Percentiles rank a stretch among this genome's conserved stretches.
Conservation (phyloP, 1,140 invertebrate genomes). For the Melitaea cinxia region DNA sequence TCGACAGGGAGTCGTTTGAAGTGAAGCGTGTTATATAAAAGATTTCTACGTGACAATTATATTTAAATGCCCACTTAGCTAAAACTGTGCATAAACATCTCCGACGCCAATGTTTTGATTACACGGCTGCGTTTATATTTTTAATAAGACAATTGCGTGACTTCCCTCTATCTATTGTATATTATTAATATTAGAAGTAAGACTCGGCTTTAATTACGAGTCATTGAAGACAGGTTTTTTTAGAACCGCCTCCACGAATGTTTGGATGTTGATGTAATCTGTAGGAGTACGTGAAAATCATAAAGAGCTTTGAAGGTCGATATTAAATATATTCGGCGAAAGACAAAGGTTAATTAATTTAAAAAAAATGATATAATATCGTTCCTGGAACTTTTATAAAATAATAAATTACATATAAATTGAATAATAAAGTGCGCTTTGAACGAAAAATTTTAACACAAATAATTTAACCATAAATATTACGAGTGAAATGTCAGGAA, state of each 20-base stretch:
- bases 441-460: too few relatives aligned
- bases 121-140: conserved; percentile 25
- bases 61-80: conserved; percentile 20
- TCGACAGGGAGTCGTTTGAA: too few relatives aligned
- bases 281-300: conserved; percentile 35
- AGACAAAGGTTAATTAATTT: neutral
- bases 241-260: conserved; percentile 31
- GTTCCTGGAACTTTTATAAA: neutral
- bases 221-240: conserved; percentile 40
- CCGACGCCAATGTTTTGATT: conserved; percentile 18
- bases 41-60: conserved; percentile 2
- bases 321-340: neutral
- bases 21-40: neutral
- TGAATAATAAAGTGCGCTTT: too few relatives aligned
- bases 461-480: too few relatives aligned
- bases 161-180: conserved; percentile 42
- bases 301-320: conserved; percentile 38
- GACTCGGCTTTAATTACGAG: conserved; percentile 29
- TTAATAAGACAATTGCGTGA: conserved; percentile 42
- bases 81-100: neutral
- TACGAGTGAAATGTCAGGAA: too few relatives aligned
- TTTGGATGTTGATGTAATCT: conserved; percentile 42
- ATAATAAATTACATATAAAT: neutral
- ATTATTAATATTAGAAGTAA: conserved; percentile 30
- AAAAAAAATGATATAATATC: too few relatives aligned